Conservation (phyloP, 2,113 vertebrate species). For the Ramphastos sulfuratus region DNA sequence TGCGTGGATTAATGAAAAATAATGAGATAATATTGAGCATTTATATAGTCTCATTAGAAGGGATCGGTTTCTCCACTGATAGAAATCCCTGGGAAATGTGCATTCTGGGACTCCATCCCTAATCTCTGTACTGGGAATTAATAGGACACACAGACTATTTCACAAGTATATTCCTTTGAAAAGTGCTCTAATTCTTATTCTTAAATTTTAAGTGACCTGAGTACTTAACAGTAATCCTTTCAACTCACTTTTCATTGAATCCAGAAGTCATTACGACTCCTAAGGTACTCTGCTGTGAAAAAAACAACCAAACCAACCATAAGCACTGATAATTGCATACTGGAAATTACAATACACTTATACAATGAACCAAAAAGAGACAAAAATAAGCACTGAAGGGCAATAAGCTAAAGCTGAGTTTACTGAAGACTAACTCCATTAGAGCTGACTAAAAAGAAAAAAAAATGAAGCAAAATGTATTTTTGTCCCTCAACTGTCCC, state of each 20-base stretch:
- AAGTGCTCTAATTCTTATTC: conserved; percentile 24
- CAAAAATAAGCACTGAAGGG: conserved; percentile 41
- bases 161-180: conserved; percentile 9
- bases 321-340: conserved; percentile 31
- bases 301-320: conserved; percentile 10
- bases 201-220: neutral
- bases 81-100: conserved; percentile 34
- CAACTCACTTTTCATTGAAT: conserved; percentile 42
- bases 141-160: conserved; percentile 4
- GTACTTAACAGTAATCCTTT: conserved; percentile 51
- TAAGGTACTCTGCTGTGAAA: conserved; percentile 30
- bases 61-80: neutral
- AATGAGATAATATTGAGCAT: conserved; percentile 62
- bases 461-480: conserved; percentile 24
- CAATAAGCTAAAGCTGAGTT: conserved; percentile 15
- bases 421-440: conserved; percentile 35
- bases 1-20: conserved; percentile 53
- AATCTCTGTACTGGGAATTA: conserved; percentile 38
- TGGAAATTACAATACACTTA: conserved; percentile 39
- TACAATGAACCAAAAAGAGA: conserved; percentile 5
- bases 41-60: conserved; percentile 33
- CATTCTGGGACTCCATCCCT: neutral
- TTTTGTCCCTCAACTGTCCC: neutral
- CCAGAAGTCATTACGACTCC: conserved; percentile 24
- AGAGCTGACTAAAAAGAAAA: conserved; percentile 11